These are phyloP conservation scores for Oreonectes daqikongensis DNA, from an alignment of 2,797 vertebrate species.

Conservation along the genomic window DNA sequence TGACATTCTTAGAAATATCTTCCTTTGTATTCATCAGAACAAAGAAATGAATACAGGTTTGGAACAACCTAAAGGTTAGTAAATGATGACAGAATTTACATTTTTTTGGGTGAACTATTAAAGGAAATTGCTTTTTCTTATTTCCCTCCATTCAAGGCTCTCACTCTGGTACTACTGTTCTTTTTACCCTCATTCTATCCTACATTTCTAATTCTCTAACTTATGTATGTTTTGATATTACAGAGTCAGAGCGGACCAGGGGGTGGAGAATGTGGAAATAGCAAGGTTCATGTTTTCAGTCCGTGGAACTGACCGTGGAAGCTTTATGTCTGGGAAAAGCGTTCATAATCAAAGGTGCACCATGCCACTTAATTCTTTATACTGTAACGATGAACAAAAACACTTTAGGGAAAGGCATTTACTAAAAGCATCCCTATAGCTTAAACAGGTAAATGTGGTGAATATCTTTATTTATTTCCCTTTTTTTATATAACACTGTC, in stretches of 20 bases:
- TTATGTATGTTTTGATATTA: neutral
- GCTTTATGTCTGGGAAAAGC: slow-evolving; percentile 29
- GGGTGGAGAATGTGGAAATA: slow-evolving; percentile 31
- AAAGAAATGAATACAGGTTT: no score
- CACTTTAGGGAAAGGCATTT: neutral
- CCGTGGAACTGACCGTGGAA: slow-evolving; percentile 3
- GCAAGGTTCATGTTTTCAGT: slow-evolving; percentile 18
- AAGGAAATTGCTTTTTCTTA: no score
- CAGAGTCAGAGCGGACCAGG: slow-evolving; percentile 16
- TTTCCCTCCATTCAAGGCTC: no score
- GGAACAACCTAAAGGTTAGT: no score
- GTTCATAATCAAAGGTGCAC: slow-evolving; percentile 27
- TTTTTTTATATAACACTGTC: neutral
- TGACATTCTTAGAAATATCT: no score
- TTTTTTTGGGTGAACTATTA: no score
- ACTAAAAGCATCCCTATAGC: neutral
- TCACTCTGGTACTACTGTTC: no score
- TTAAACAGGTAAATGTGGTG: neutral
- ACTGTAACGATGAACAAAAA: neutral
- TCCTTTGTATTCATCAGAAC: no score
- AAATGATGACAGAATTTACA: no score
- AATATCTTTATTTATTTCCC: neutral
- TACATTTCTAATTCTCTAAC: no score
- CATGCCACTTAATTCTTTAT: neutral
- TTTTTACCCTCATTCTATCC: no score